Evolutionary conservation across 2,113 vertebrate species (phyloP), one percentile per base, ranked within the genome.

Genomic region (Callionymus lyra): DNA sequence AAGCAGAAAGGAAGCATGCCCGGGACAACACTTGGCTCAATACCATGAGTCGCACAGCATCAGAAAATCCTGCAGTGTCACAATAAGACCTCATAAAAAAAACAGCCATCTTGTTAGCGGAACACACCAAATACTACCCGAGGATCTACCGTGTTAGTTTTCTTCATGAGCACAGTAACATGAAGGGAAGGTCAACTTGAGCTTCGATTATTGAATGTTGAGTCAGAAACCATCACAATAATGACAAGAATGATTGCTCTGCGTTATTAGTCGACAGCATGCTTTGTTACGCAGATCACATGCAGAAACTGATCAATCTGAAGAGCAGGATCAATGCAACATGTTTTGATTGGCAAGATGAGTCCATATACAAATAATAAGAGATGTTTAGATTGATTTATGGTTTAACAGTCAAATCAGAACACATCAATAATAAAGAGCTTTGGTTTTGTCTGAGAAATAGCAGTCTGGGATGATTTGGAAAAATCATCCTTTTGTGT

Each of bases 341-440:
- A 63, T 60, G 77, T 79, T 74, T 77, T 73, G 70, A 83, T 76
- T 80, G 75, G 69, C 80, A 81, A 70, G 63, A 81, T 71, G 74
- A 81, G 72, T 81, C 72, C 74, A 61, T 9, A 13, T 57, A 46
- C 45, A 38, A 18, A 41, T n/a, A 12, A 6, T 38, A 19, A 50
- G 37, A 35, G 27, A 53, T 37, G 44, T 46, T 38, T 57, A 43
- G 48, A 59, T 77, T 70, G 73, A 69, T 78, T 73, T 21, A 49
- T 73, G 68, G 56, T n/a, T n/a, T n/a, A n/a, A 59, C 58, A 61
- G 57, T 27, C 58, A 69, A 76, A 67, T 67, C 44, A 67, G 50
- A 75, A 65, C 49, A 67, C 49, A 48, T 64, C 18, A 47, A 75
- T 48, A 36, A 59, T 54, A 57, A 41, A 50, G 52, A 61, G 53